Evolutionary conservation across 2,113 vertebrate genomes (phyloP), one percentile per base, ranked within the genome.

Genomic region (Apistogramma diplotaenia): DNA sequence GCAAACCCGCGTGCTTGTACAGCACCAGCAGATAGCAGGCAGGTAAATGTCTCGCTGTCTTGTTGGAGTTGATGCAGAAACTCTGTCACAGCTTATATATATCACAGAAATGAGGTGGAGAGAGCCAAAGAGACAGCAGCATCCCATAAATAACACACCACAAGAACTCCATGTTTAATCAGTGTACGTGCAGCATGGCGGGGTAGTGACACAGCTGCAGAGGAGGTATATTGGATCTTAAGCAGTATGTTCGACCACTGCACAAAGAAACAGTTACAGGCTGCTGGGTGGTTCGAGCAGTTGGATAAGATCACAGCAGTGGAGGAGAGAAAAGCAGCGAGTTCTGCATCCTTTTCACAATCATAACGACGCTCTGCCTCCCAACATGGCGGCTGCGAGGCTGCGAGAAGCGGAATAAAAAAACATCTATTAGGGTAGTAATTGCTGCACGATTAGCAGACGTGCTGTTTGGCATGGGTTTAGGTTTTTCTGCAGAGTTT

Each of bases 401-500:
- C 55, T 54, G 79, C 11, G 54, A 89, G 84, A 81, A 83, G 21
- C 60, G 4, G 67, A 84, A 86, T 76, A 85, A 87, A 89, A 88
- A 89, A 86, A 90, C 92, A 95, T 94, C 94, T 95, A 95, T 96
- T 95, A 96, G 95, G 84, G 87, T 92, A 95, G 95, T 95, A 95
- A 94, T 94, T 95, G 95, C 93, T 56, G 91, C 88, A 88, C 90
- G 94, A 96, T 96, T 96, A 96, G 94, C 95, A 95, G 95, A 95
- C 93, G 91, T 87, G 89, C 90, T 76, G 89, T 82, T 95, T 96
- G 95, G 95, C 95, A 94, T 84, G 82, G 91, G 87, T 88, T 75
- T 37, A 25, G 74, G 82, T 85, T 88, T 91, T 93, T 93, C 91
- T 84, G 86, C 90, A 80, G 89, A 94, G 89, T 94, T 94, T 95